phyloP scores from a whole-genome alignment of 2,797 vertebrate genomes.

The Synanceia verrucosa region DNA sequence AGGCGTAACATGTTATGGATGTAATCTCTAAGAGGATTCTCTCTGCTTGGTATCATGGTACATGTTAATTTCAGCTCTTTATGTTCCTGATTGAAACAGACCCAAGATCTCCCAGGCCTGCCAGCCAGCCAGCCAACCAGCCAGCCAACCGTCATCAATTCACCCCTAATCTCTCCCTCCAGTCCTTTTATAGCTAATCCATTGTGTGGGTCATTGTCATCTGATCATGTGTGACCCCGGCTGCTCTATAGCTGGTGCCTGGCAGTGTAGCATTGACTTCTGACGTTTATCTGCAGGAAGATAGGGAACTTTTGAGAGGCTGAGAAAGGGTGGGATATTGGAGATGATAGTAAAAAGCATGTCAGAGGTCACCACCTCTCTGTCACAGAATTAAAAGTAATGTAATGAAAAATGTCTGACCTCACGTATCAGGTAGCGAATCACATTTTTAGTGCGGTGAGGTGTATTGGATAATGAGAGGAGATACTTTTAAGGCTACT shows the following conservation, averaged over 20 bases:
- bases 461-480: not conserved
- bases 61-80: conserved; percentile 80
- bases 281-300: conserved; percentile 43
- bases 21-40: conserved; percentile 80
- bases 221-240: conserved; percentile 77
- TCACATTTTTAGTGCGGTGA: not conserved
- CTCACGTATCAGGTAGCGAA: not conserved
- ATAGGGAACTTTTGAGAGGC: conserved; percentile 16
- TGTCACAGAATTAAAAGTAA: not conserved
- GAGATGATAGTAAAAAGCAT: not conserved
- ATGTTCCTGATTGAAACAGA: conserved; percentile 74
- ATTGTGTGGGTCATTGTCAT: conserved; percentile 79
- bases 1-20: conserved; percentile 77
- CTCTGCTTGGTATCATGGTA: conserved; percentile 77
- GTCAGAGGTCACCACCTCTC: not conserved
- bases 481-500: not conserved
- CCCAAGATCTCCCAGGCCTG: conserved; percentile 59
- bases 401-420: not conserved
- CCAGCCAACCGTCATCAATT: conserved; percentile 74
- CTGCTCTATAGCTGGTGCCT: conserved; percentile 56
- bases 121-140: conserved; percentile 44
- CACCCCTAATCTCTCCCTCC: conserved; percentile 71
- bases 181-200: conserved; percentile 71
- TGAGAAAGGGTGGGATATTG: not conserved
- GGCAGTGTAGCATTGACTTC: conserved; percentile 41